Evolutionary conservation across 2,113 vertebrate species (phyloP), one percentile per base, ranked within the genome.

Genomic region (Pardalotus punctatus): DNA sequence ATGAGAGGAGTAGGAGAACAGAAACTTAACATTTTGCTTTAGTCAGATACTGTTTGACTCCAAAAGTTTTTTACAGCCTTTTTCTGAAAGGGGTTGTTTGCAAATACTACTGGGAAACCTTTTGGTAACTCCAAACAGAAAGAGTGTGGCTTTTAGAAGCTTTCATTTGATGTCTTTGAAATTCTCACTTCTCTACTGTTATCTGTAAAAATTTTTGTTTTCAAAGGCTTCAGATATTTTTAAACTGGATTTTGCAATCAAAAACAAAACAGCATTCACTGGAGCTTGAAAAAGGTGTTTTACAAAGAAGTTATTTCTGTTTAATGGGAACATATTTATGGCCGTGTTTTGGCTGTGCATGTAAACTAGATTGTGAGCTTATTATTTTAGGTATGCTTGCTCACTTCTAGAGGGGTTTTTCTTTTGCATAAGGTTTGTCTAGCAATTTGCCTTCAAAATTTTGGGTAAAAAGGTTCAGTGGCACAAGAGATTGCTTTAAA

Each of bases 251-350:
- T 88, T 92, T 95, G 53, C 50, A 90, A 35, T 62, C 47, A 54
- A 23, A 83, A 83, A 0, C 72, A 70, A 89, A 82, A 1, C 36
- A 83, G 11, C 53, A 25, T 86, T 94, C 71, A 65, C 27, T 51
- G 29, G 24, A 70, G 29, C 42, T 82, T 58, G 24, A 36, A 66
- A 70, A 89, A 77, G 70, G 19, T 64, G 36, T 58, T 94, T 67
- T 66, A 77, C 64, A 80, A 82, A 91, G 5, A 77, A 78, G 23
- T 69, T 72, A 8, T 35, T 77, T 90, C 64, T 96, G 22, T 92
- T 96, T 92, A 95, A 76, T 92, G 82, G 93, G 86, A 92, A 82
- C 1, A 5, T 94, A 85, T 90, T 97, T 94, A 74, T 88, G 73
- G 50, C 87, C 90, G 60, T 74, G 23, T 71, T 80, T 88, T 84